Percentiles rank a stretch among this genome's conserved stretches.
phyloP scores from a whole-genome alignment of 2,797 vertebrate species.

The Streptopelia turtur region DNA sequence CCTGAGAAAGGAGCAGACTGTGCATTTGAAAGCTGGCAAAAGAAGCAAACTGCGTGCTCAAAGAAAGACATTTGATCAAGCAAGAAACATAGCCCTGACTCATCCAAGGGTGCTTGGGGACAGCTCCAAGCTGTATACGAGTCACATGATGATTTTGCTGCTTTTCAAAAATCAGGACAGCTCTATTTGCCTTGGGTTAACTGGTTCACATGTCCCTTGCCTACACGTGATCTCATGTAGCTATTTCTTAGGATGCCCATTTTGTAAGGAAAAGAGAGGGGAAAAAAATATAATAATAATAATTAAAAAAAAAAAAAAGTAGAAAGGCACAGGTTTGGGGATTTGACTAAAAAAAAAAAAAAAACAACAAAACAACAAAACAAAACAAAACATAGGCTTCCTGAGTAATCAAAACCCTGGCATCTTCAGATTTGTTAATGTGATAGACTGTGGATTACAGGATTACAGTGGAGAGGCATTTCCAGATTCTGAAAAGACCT shows the following conservation, averaged over 20 bases:
- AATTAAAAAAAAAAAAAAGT: background rate
- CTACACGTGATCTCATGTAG: background rate
- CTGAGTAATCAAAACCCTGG: background rate
- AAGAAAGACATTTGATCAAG: background rate
- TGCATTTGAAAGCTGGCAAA: background rate
- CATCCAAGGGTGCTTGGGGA: background rate
- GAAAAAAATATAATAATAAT: too few relatives aligned
- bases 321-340: background rate
- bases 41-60: background rate
- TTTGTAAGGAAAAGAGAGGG: background rate
- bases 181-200: background rate
- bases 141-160: background rate
- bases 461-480: background rate
- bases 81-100: constrained; percentile 19
- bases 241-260: background rate
- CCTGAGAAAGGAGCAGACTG: background rate
- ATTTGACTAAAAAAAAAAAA: background rate
- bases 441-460: background rate
- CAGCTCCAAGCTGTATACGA: background rate
- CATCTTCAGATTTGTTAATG: background rate
- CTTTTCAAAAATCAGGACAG: background rate
- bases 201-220: background rate
- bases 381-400: background rate
- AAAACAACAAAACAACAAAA: too few relatives aligned
- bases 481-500: background rate